Conservation (phyloP, 2,888 invertebrate species). For the Eremobia ochroleuca region DNA sequence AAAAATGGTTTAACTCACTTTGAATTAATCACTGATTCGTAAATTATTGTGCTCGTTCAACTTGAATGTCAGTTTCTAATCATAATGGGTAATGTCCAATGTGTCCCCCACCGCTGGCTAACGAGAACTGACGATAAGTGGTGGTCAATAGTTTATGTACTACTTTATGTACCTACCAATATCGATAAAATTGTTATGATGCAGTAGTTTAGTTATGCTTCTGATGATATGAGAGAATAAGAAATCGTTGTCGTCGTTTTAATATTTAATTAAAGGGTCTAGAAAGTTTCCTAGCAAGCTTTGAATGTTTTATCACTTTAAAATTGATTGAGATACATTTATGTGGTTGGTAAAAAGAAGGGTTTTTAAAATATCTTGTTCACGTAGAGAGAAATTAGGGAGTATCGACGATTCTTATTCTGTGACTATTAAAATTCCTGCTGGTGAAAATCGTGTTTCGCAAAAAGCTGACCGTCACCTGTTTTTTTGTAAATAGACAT, state of each 20-base stretch:
- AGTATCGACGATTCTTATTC: neutral
- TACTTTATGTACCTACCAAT: neutral
- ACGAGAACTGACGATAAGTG: conserved; percentile 47
- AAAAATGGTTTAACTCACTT: conserved; percentile 31
- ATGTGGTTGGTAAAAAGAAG: neutral
- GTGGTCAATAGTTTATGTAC: conserved; percentile 35
- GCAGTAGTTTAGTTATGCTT: conserved; percentile 18
- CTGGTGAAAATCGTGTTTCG: neutral
- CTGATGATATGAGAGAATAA: conserved; percentile 14
- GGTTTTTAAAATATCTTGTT: neutral
- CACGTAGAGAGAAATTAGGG: neutral
- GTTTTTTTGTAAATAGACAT: neutral
- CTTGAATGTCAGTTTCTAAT: conserved; percentile 9
- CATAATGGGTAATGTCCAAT: conserved; percentile 28
- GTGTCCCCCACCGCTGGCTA: conserved; percentile 14
- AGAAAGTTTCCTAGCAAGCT: neutral
- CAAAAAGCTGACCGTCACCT: neutral
- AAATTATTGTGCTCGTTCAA: conserved; percentile 5
- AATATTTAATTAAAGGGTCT: neutral
- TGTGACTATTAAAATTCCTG: neutral
- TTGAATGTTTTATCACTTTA: neutral
- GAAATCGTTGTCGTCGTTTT: neutral
- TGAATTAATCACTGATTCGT: conserved; percentile 26
- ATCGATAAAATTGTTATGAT: conserved; percentile 19
- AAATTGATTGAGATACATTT: neutral